phyloP scores from a whole-genome alignment of 2,888 invertebrate species.

The Aphidius colemani region DNA sequence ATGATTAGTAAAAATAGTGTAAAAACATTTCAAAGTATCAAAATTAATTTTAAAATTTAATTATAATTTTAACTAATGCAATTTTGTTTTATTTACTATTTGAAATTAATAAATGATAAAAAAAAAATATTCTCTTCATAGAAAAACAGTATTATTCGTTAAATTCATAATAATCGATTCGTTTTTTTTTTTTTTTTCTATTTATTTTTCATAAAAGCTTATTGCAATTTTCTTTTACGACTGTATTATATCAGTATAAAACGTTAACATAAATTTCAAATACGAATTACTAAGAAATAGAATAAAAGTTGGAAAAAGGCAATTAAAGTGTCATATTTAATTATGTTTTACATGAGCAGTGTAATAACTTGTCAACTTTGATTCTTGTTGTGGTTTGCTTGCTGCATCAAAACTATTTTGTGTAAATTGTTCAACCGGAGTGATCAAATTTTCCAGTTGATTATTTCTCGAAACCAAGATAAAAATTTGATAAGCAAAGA shows the following conservation, averaged over 20 bases:
- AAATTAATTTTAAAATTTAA: too few relatives aligned
- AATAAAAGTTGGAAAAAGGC: background rate
- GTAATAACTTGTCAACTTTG: conserved; percentile 41
- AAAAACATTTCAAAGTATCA: too few relatives aligned
- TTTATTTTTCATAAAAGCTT: background rate
- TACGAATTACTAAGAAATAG: background rate
- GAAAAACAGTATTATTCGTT: background rate
- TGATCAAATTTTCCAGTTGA: conserved; percentile 8
- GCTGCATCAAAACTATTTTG: conserved; percentile 8
- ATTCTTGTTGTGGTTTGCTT: conserved; percentile 34
- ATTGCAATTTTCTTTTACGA: background rate
- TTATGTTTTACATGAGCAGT: conserved; percentile 45
- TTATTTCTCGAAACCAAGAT: conserved; percentile 7
- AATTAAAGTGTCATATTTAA: conserved; percentile 36
- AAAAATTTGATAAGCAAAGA: conserved; percentile 8
- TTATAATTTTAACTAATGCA: too few relatives aligned
- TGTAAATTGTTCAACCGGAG: background rate
- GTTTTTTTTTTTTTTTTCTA: background rate
- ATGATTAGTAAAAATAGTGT: too few relatives aligned
- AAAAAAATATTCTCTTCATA: too few relatives aligned
- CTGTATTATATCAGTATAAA: too few relatives aligned
- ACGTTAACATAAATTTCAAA: too few relatives aligned
- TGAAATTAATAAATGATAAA: too few relatives aligned
- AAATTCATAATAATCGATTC: background rate
- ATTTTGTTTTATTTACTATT: too few relatives aligned